Base-by-base conservation (phyloP, 2,888 invertebrate genomes). In the Alloplasta piceator region DNA sequence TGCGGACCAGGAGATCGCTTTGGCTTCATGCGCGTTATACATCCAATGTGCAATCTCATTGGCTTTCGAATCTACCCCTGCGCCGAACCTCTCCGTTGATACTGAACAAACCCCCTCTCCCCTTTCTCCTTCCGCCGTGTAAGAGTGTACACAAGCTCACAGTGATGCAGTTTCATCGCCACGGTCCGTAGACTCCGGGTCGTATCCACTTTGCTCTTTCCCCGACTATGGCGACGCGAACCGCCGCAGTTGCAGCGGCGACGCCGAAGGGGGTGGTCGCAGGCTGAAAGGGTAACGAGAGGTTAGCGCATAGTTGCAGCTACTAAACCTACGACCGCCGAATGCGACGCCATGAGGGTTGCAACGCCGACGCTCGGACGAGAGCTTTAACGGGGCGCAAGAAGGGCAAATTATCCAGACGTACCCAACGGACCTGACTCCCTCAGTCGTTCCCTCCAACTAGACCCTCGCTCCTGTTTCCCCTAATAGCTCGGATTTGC, bases 401-500 rank as follows among this genome's bases (percentile, higher is more conserved):
- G 83, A 82, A 82, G 84, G 82, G 85, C 85, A 86, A 89, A 89
- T 89, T 89, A 86, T 87, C 85, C 78, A 67, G 56, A 71, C 48
- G 83, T 70, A 80, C 52, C 83, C 72, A 72, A 56, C 61, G 48
- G 48, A 14, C 61, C 56, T n/a, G n/a, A n/a, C n/a, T 26, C 43
- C 36, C 58, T 52, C 14, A 16, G 9, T 70, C 78, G 55, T 58
- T 70, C 38, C 63, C 66, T 80, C 76, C 66, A 66, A 16, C 43
- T 14, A 36, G 61, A 55, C 12, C 38, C 66, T 56, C 70, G 71
- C 58, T 63, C 78, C 56, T 66, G 78, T 78, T 80, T 50, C 78
- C 56, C 80, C 84, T 87, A 89, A 89, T 89, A 85, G 86, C 84
- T 70, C 80, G 86, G 87, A 86, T 88, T 86, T 70, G 71, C 55